Conservation (phyloP, 2,113 vertebrate species). For the Nothobranchius furzeri region DNA sequence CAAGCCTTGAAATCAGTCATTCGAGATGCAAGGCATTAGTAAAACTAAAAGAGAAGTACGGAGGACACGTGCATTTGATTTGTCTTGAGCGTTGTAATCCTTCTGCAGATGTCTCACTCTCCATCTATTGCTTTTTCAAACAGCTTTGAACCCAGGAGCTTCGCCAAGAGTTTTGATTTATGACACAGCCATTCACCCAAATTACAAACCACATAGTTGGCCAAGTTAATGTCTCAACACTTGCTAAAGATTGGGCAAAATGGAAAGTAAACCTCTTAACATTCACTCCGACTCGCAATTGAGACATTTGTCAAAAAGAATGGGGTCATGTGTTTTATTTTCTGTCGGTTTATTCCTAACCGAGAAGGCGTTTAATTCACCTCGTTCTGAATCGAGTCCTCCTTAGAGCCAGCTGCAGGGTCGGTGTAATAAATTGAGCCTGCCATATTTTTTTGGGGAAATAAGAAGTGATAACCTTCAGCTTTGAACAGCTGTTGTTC, state of each 20-base stretch:
- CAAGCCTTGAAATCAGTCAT: conserved; percentile 29
- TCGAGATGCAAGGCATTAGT: conserved; percentile 8
- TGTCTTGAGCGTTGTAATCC: conserved; percentile 20
- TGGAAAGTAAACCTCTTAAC: conserved; percentile 45
- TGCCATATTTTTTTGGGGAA: conserved; percentile 38
- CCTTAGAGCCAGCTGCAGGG: conserved; percentile 39
- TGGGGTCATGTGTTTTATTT: conserved; percentile 41
- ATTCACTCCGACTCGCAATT: conserved; percentile 40
- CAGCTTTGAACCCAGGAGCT: conserved; percentile 31
- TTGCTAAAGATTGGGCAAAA: conserved; percentile 44
- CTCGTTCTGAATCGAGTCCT: conserved; percentile 31
- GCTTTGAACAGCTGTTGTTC: conserved; percentile 52
- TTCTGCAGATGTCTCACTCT: conserved; percentile 10
- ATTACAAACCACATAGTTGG: conserved; percentile 36
- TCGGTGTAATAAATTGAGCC: conserved; percentile 59
- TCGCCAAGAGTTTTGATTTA: conserved; percentile 47
- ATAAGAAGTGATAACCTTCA: conserved; percentile 59
- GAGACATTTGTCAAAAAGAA: conserved; percentile 44
- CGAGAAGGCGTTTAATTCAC: conserved; percentile 43
- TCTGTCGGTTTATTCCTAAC: conserved; percentile 31
- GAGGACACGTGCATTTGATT: conserved; percentile 25
- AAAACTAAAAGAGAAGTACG: conserved; percentile 20
- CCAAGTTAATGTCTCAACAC: conserved; percentile 49
- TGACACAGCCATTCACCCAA: conserved; percentile 33
- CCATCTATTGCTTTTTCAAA: conserved; percentile 40